A percentile compares a stretch with the other conserved stretches of the same genome.
phyloP scores from a whole-genome alignment of 2,113 vertebrate species.

The Dasyprocta punctata region DNA sequence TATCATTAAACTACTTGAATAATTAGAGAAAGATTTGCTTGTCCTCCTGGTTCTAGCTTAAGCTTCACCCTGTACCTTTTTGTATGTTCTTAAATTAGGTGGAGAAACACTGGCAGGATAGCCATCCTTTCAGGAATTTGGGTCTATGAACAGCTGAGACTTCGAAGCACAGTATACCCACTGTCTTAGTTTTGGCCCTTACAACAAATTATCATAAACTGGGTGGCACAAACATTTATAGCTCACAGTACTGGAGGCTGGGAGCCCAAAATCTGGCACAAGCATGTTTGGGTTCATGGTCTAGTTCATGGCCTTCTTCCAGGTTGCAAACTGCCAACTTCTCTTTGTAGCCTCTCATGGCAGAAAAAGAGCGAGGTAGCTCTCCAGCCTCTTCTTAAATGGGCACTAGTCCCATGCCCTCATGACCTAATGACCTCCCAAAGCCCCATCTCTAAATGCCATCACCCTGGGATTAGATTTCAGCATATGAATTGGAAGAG shows the following conservation, averaged over 20 bases:
- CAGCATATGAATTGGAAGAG: background rate
- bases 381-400: background rate
- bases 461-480: background rate
- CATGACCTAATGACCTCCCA: background rate
- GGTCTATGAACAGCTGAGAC: background rate
- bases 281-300: background rate
- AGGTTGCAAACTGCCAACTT: background rate
- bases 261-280: background rate
- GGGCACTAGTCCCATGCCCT: background rate
- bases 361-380: background rate
- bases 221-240: background rate
- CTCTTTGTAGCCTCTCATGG: background rate
- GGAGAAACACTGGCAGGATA: background rate
- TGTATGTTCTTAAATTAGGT: conserved; percentile 64
- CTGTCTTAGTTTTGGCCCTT: background rate
- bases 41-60: conserved; percentile 65
- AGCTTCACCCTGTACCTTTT: conserved; percentile 69
- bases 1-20: conserved; percentile 83
- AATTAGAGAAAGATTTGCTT: conserved; percentile 78
- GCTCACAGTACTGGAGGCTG: background rate
- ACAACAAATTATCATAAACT: conserved; percentile 2
- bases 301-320: background rate
- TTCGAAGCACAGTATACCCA: background rate
- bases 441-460: background rate
- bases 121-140: background rate